Evolutionary conservation across 2,888 invertebrate species (phyloP), one percentile per base, ranked within the genome.

Genomic region (Seladonia tumulorum): DNA sequence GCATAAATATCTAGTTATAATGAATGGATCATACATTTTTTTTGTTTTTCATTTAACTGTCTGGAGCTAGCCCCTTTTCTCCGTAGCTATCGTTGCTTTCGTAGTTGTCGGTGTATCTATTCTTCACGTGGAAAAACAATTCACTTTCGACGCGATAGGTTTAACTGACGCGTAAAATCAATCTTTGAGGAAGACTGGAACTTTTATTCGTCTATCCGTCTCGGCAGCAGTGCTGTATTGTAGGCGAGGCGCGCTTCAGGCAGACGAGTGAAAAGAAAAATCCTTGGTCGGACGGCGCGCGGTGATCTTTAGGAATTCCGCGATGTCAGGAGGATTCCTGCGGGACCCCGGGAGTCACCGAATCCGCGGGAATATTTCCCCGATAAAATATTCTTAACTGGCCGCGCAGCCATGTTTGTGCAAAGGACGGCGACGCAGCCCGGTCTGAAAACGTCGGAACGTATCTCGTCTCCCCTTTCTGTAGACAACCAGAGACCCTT

Each of bases 371-470:
- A 91, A 92, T 92, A 92, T 92, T 92, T 87, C 79, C 79, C 79
- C 85, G 91, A 89, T 92, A 88, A 91, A 93, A 93, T 91, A 92
- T 92, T 91, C 90, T 87, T 85, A 87, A 89, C 91, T 87, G 86
- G 81, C 85, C 78, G 86, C 90, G 81, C 82, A 79, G 77, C 79
- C 81, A 81, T 87, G 85, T 88, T 88, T 86, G 90, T 88, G 79
- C 81, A 81, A 82, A 86, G 88, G 88, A 88, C 84, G 88, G 81
- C 75, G 81, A 75, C n/a, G n/a, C n/a, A n/a, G n/a, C 82, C 81
- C 79, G 79, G 73, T 74, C 77, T 42, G 45, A 81, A 76, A 77
- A 83, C 76, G 79, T 82, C 73, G 81, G 71, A 49, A 53, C 60
- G 75, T 63, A 74, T 82, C 72, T 76, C 76, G 76, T 90, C 82